Evolutionary conservation across 2,797 vertebrate species (phyloP).

Genomic region (Enteromius anoplus): DNA sequence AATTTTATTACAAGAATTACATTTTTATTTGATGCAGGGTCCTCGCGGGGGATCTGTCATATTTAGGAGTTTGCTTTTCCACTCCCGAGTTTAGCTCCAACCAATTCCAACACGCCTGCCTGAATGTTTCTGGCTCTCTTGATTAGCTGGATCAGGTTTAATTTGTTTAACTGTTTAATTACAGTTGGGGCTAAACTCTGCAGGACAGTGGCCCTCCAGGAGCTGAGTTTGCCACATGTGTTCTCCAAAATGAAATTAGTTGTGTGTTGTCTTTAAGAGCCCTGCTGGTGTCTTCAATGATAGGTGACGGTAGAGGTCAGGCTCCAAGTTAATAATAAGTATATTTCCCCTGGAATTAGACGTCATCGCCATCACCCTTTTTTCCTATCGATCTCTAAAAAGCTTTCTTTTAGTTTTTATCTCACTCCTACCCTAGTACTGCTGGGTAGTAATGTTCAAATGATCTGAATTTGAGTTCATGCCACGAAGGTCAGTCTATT

Average conservation of each 20-base stretch:
- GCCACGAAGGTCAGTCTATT: background rate
- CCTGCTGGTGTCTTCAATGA: background rate
- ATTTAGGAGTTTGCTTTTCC: background rate
- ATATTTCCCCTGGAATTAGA: slow-evolving; percentile 1
- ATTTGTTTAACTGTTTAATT: background rate
- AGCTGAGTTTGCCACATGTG: background rate
- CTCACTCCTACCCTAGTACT: background rate
- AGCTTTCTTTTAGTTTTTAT: background rate
- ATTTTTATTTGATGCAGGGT: background rate
- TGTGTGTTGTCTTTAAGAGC: background rate
- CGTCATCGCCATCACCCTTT: background rate
- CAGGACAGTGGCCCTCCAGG: background rate
- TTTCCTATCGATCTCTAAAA: background rate
- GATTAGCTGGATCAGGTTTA: background rate
- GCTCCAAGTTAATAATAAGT: slow-evolving; percentile 7
- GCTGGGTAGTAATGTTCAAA: background rate
- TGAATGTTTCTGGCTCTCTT: background rate
- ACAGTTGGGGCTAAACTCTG: background rate
- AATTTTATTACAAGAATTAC: background rate
- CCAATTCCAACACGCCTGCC: background rate
- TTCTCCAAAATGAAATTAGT: slow-evolving; percentile 6
- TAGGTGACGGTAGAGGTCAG: slow-evolving; percentile 6
- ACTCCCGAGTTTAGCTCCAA: background rate
- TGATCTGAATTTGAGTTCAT: slow-evolving; percentile 5
- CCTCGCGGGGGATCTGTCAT: background rate